Percentiles rank a stretch among this genome's conserved stretches.
Conservation (phyloP, 2,113 vertebrate species). For the Motacilla tschutschensis region DNA sequence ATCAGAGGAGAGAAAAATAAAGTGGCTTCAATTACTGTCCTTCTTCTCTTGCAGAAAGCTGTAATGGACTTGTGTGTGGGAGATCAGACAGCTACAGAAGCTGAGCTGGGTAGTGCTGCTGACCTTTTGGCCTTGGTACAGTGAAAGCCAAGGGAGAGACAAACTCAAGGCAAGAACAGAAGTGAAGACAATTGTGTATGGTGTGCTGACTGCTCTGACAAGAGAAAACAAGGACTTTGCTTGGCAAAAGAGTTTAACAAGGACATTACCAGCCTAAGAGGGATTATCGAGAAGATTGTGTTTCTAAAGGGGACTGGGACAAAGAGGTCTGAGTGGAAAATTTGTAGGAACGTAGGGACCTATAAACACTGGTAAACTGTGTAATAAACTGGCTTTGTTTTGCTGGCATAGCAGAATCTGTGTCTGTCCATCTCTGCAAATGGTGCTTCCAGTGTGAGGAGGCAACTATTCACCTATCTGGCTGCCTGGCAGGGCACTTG, state of each 20-base stretch:
- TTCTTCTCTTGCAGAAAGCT: not conserved
- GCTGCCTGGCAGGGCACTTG: not conserved
- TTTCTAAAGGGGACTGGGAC: not conserved
- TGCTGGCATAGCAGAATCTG: not conserved
- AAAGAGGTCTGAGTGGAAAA: not conserved
- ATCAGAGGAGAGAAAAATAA: not conserved
- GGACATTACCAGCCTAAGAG: not conserved
- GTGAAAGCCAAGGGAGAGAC: not conserved
- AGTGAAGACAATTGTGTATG: not conserved
- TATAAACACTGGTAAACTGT: not conserved
- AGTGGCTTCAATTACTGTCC: not conserved
- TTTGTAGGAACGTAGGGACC: not conserved
- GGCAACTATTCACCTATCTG: rapidly evolving
- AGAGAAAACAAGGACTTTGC: not conserved
- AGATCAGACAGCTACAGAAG: not conserved
- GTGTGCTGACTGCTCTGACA: not conserved
- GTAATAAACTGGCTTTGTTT: not conserved
- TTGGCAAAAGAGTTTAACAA: not conserved
- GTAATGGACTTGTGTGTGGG: not conserved
- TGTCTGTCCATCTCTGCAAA: not conserved
- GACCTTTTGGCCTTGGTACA: not conserved
- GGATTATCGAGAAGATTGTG: not conserved
- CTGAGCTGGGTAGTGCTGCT: not conserved
- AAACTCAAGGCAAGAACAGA: not conserved
- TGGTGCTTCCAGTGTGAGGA: not conserved